Evolutionary conservation across 2,797 vertebrate species (phyloP).

Genomic region (Rhinatrema bivittatum): DNA sequence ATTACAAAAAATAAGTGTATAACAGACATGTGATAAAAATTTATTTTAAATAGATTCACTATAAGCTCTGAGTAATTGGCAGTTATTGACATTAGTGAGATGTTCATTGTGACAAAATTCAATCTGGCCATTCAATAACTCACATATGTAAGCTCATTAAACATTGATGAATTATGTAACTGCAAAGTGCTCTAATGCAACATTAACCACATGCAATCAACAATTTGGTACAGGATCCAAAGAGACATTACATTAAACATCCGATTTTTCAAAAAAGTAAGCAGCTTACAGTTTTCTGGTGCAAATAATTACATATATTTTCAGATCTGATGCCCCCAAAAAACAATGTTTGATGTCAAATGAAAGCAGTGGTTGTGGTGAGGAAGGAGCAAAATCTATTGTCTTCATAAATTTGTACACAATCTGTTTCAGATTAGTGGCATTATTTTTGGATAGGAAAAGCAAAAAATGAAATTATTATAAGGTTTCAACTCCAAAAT

Average conservation of each 20-base stretch:
- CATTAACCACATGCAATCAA: constrained; percentile 79
- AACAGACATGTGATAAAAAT: constrained; percentile 53
- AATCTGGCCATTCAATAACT: constrained; percentile 61
- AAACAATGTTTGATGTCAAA: constrained; percentile 48
- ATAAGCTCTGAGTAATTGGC: constrained; percentile 57
- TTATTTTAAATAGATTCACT: constrained; percentile 46
- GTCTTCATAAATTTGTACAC: constrained; percentile 30
- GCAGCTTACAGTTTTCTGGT: constrained; percentile 66
- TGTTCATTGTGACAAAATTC: constrained; percentile 54
- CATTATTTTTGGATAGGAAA: constrained; percentile 15
- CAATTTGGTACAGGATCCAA: constrained; percentile 63
- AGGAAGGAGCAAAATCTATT: constrained; percentile 40
- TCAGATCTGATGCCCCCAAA: constrained; percentile 58
- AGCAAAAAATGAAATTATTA: no score
- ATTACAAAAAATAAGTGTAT: constrained; percentile 51
- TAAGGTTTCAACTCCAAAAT: constrained; percentile 31
- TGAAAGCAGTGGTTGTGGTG: constrained; percentile 39
- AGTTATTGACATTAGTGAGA: constrained; percentile 49
- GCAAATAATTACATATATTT: constrained; percentile 62
- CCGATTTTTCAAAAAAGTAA: constrained; percentile 58
- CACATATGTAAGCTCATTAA: constrained; percentile 79
- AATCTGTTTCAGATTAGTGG: constrained; percentile 33
- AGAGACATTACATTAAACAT: constrained; percentile 64
- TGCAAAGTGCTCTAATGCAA: constrained; percentile 87
- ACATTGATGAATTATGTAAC: constrained; percentile 76